These are phyloP conservation scores for Anguilla megastoma DNA, from an alignment of 2,797 vertebrate genomes.

Conservation along the genomic window DNA sequence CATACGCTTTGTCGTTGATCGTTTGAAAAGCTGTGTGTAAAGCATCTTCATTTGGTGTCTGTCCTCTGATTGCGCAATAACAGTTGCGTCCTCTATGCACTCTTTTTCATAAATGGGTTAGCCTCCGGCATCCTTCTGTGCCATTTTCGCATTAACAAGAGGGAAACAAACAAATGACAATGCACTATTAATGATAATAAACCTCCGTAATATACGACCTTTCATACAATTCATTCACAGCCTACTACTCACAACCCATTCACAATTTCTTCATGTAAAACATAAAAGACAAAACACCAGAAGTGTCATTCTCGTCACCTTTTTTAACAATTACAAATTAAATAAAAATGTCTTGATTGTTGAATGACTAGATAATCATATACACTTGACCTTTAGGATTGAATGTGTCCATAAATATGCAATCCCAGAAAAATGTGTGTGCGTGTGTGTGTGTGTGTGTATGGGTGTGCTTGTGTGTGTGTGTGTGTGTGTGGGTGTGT, in stretches of 20 bases:
- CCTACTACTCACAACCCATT: neutral
- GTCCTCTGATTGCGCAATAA: conserved; percentile 22
- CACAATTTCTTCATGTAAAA: neutral
- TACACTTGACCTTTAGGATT: neutral
- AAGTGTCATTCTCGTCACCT: neutral
- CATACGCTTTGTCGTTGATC: conserved; percentile 31
- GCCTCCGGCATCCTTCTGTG: neutral
- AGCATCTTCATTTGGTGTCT: conserved; percentile 32
- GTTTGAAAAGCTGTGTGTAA: conserved; percentile 34
- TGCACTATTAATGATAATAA: neutral
- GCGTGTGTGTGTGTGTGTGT: neutral
- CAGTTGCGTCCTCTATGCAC: conserved; percentile 25
- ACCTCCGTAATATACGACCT: neutral
- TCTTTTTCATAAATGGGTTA: conserved; percentile 20
- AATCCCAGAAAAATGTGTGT: neutral
- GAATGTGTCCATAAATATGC: neutral
- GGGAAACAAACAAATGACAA: neutral
- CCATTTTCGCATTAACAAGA: neutral
- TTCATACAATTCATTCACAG: neutral
- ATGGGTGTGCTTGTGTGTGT: neutral
- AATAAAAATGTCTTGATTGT: neutral
- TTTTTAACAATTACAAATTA: neutral
- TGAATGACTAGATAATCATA: neutral
- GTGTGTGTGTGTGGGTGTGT: neutral
- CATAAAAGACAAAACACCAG: neutral